Evolutionary conservation across 2,888 invertebrate species (phyloP).

Genomic region (Drosophila subquinaria): DNA sequence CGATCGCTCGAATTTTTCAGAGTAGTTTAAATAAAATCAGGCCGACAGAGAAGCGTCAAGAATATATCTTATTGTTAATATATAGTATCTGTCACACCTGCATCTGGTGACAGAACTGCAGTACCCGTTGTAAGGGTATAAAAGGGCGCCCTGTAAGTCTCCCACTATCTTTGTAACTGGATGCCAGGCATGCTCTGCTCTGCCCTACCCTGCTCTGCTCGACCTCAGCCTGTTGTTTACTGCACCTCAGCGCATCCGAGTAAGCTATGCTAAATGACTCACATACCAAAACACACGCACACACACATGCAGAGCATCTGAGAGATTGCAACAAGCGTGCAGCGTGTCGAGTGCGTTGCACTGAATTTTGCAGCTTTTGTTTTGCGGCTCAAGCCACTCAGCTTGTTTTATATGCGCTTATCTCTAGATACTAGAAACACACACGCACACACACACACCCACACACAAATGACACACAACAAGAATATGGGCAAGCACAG

Average conservation of each 20-base stretch:
- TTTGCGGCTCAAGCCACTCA: slow-evolving; percentile 72
- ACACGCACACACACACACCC: slow-evolving; percentile 1
- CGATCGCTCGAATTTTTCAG: not conserved
- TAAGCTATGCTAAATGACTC: slow-evolving; percentile 72
- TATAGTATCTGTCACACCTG: not conserved
- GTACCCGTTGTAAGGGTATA: slow-evolving; percentile 18
- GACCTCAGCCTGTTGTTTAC: slow-evolving; percentile 54
- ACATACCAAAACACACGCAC: slow-evolving; percentile 27
- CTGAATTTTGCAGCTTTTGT: slow-evolving; percentile 81
- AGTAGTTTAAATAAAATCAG: too few relatives aligned
- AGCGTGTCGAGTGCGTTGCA: slow-evolving; percentile 80
- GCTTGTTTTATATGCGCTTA: slow-evolving; percentile 80
- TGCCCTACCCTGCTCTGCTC: slow-evolving; percentile 27
- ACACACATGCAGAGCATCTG: slow-evolving; percentile 4
- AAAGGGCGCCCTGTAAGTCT: slow-evolving; percentile 29
- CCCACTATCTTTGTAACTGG: slow-evolving; percentile 2
- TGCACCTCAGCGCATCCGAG: slow-evolving; percentile 65
- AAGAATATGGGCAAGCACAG: slow-evolving; percentile 20
- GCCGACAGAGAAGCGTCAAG: not conserved
- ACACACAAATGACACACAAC: slow-evolving; percentile 12
- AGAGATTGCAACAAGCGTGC: slow-evolving; percentile 26
- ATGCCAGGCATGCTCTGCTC: slow-evolving; percentile 25
- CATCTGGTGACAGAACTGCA: not conserved
- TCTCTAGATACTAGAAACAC: slow-evolving; percentile 58
- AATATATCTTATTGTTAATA: not conserved